Evolutionary conservation across 2,888 invertebrate genomes (phyloP).

Genomic region (Ditula angustiorana): DNA sequence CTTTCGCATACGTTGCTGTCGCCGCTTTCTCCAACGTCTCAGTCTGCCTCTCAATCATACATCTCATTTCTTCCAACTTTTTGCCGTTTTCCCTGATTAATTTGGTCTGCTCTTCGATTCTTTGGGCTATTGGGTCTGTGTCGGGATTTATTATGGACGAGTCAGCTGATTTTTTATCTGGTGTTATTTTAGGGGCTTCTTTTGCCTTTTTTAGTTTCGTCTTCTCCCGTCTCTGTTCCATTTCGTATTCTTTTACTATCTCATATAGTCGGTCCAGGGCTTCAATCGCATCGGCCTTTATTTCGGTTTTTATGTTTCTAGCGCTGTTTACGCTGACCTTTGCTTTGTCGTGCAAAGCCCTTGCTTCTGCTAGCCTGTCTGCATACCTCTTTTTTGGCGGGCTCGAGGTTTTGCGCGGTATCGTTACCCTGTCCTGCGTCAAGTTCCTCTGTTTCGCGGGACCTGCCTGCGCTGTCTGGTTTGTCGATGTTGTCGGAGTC

Average conservation of each 20-base stretch:
- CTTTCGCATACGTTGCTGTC: neutral
- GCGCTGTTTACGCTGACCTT: constrained; percentile 9
- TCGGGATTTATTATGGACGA: neutral
- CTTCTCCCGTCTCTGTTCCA: neutral
- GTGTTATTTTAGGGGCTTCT: neutral
- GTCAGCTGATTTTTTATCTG: neutral
- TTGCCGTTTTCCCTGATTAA: neutral
- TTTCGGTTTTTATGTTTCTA: constrained; percentile 29
- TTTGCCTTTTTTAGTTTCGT: neutral
- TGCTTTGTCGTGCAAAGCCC: neutral
- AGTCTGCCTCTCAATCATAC: neutral
- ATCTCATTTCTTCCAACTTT: constrained; percentile 5
- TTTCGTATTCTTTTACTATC: constrained; percentile 30
- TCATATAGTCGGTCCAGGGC: constrained; percentile 22
- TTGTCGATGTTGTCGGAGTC: neutral
- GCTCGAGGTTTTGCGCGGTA: too few relatives aligned
- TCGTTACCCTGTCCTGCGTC: neutral
- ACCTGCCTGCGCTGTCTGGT: neutral
- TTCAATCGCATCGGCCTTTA: constrained; percentile 7
- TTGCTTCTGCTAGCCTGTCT: neutral
- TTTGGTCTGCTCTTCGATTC: neutral
- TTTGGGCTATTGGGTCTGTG: neutral
- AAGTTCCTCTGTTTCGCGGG: neutral
- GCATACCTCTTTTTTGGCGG: neutral
- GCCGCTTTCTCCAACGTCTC: neutral